Evolutionary conservation across 2,113 vertebrate species (phyloP), one percentile per base, ranked within the genome.

Genomic region (Crotophaga sulcirostris): DNA sequence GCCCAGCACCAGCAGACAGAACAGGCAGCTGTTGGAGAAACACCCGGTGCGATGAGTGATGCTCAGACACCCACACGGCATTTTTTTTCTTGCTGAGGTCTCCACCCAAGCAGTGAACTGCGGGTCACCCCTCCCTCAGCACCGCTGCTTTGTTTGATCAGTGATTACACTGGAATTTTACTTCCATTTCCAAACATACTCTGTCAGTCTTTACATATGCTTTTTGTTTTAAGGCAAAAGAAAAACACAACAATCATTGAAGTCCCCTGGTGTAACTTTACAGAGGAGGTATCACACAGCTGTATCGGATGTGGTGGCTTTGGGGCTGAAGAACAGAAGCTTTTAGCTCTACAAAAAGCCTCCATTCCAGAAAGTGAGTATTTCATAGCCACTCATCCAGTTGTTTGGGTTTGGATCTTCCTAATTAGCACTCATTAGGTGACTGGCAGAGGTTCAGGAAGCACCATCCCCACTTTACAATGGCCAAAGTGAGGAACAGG

Each of bases 151-250:
- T 97, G 92, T 96, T 95, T 96, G 85, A 97, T 94, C 70, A 94
- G 63, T 21, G 92, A 96, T 94, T 95, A 73, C 90, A 62, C 49
- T 94, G 95, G 95, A 96, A 96, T 84, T 94, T 86, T 73, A 66
- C 68, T 93, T 94, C 73, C 76, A 63, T 58, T 95, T 93, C 78
- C 90, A 92, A 93, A 77, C 56, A 20, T 4, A 3, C 47, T 44
- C 63, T 66, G 42, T 60, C 56, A 59, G 56, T 40, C 70, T 4
- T 11, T 62, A 31, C 34, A 23, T 89, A 91, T 67, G 42, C 28
- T 33, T 74, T 47, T 40, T 38, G 40, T 18, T 80, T 92, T 51
- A 44, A 59, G 83, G 78, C 56, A 85, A 44, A 14, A 79, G 64
- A 25, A 85, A 87, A 94, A 66, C 16, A 68, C 21, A 69, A 28